Evolutionary conservation across 2,797 vertebrate genomes (phyloP).

Genomic region (Parambassis ranga): DNA sequence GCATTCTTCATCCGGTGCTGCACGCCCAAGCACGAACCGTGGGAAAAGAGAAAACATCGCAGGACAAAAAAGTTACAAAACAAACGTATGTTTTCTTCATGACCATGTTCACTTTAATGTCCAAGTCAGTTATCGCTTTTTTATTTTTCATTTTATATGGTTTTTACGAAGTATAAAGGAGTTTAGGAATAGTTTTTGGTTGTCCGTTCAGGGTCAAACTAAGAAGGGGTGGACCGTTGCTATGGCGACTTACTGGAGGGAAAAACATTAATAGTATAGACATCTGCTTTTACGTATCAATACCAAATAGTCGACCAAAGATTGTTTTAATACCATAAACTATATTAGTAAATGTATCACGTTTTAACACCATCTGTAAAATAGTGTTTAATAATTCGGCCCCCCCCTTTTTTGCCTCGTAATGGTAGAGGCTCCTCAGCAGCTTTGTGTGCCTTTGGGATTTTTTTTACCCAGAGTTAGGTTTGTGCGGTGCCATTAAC

Average conservation of each 20-base stretch:
- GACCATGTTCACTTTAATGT: rapidly evolving
- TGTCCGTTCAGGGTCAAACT: conserved; percentile 29
- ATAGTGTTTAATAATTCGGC: background rate
- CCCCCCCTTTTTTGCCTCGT: background rate
- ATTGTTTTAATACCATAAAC: rapidly evolving
- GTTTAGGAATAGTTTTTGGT: conserved; percentile 15
- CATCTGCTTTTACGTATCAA: rapidly evolving
- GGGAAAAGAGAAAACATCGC: background rate
- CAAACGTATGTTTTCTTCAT: rapidly evolving
- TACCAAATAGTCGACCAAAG: rapidly evolving
- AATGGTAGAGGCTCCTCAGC: conserved; percentile 39
- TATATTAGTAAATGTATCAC: too few species aligned
- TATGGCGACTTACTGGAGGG: conserved; percentile 6
- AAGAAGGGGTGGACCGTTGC: background rate
- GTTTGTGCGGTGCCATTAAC: conserved; percentile 6
- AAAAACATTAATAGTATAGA: too few species aligned
- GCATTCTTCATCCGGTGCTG: background rate
- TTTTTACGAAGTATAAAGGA: rapidly evolving
- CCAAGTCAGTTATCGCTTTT: rapidly evolving
- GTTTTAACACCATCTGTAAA: rapidly evolving
- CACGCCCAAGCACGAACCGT: conserved; percentile 13
- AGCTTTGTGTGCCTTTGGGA: rapidly evolving
- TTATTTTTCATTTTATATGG: rapidly evolving
- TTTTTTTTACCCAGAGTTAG: rapidly evolving
- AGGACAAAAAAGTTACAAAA: background rate